Base-by-base conservation (phyloP, 2,113 vertebrate genomes). In the Telmatochromis sp. region DNA sequence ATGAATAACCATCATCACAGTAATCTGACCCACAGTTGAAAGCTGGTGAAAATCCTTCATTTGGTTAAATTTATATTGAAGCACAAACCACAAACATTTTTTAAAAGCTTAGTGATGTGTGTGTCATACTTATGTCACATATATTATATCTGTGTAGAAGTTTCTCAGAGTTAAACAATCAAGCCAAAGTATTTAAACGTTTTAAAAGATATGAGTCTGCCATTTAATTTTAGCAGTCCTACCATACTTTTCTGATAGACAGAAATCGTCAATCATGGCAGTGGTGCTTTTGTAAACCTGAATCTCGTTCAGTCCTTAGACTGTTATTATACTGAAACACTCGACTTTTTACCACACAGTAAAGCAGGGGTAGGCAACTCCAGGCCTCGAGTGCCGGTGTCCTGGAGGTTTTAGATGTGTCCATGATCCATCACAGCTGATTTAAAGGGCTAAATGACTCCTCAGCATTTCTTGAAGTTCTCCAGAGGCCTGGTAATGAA, bases 141-240 rank as follows among this genome's bases (percentile, higher is more conserved):
- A 63, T 63, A 33, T 63, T 63, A 65, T 65, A 17, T n/a, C 0
- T 11, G 60, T 65, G 60, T 65, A 5, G 60, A 65, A 5, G 33
- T 53, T 45, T 82, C 19, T 45, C 40, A 13, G 10, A 12, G 19
- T 82, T 31, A n/a, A 60, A 60, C n/a, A 35, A 0, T 9, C 42
- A 83, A 2, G 7, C 23, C 0, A 31, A 4, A 28, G 5, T 42
- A 81, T 26, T 57, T 11, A 45, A 58, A 42, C 0, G 1, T 10
- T 81, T 81, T 45, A 53, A 31, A 71, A 71, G 35, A 71, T 14
- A 23, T 42, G 7, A 42, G 63, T 45, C 68, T 45, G 37, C 14
- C 21, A 28, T 21, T 42, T 42, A 6, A 45, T 73, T 73, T 26
- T 45, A 26, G 12, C 37, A 0, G 21, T 5, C 0, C 21, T 7